phyloP scores from a whole-genome alignment of 2,888 invertebrate species.

The Meliscaeva auricollis region DNA sequence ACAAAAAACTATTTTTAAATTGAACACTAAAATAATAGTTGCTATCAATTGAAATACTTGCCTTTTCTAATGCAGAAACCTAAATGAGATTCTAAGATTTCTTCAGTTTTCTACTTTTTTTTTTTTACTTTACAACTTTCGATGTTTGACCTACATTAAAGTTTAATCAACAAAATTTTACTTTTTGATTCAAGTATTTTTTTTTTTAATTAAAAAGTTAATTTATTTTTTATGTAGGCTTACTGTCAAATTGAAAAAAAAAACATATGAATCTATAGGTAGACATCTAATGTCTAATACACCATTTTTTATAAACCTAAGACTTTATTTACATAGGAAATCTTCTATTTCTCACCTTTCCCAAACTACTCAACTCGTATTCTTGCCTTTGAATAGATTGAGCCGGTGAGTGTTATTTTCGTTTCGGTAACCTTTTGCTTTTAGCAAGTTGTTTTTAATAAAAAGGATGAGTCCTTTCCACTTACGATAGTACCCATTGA shows the following conservation, averaged over 20 bases:
- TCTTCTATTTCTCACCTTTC: conserved; percentile 65
- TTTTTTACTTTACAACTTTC: too few species aligned
- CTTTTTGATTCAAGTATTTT: too few species aligned
- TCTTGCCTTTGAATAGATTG: conserved; percentile 25
- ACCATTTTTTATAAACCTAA: not conserved
- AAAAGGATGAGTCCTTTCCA: conserved; percentile 27
- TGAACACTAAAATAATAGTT: too few species aligned
- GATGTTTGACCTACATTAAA: too few species aligned
- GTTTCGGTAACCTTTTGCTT: conserved; percentile 70
- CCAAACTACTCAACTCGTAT: conserved; percentile 31
- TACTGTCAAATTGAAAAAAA: not conserved
- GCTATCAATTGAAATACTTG: too few species aligned
- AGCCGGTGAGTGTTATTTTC: conserved; percentile 42
- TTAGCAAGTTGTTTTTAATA: conserved; percentile 59
- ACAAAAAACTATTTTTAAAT: too few species aligned
- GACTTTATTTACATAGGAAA: conserved; percentile 59
- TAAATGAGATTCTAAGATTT: too few species aligned
- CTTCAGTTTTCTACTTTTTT: too few species aligned
- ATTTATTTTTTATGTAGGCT: not conserved
- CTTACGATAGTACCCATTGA: conserved; percentile 57
- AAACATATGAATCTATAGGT: not conserved
- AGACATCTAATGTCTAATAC: conserved; percentile 1
- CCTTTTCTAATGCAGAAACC: too few species aligned
- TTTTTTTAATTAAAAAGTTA: not conserved
- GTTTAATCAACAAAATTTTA: too few species aligned